Evolutionary conservation across 2,888 invertebrate genomes (phyloP).

Genomic region (Rhagonycha fulva): DNA sequence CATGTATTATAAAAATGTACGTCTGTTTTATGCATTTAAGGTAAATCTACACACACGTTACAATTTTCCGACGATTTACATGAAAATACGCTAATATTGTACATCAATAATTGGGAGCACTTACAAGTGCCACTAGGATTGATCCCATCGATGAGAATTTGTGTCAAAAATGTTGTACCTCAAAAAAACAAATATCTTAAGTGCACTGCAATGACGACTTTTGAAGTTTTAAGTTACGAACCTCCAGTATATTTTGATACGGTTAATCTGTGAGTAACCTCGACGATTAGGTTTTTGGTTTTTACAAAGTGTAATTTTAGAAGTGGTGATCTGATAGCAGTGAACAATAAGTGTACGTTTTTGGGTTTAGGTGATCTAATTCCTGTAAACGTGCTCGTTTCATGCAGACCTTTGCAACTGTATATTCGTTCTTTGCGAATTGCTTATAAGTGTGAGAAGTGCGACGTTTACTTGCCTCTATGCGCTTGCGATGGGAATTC

Average conservation of each 20-base stretch:
- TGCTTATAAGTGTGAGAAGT: background rate
- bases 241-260: conserved; percentile 30
- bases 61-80: conserved; percentile 8
- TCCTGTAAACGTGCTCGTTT: conserved; percentile 12
- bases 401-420: background rate
- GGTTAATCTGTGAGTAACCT: conserved; percentile 36
- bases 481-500: background rate
- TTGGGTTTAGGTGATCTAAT: conserved; percentile 20
- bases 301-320: background rate
- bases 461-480: background rate
- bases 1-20: background rate
- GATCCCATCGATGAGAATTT: conserved; percentile 33
- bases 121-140: conserved; percentile 34
- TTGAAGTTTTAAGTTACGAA: conserved; percentile 35
- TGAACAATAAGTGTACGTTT: conserved; percentile 7
- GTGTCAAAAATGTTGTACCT: conserved; percentile 31
- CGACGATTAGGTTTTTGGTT: background rate
- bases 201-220: conserved; percentile 32
- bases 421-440: conserved; percentile 16
- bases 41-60: conserved; percentile 11
- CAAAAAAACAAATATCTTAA: conserved; percentile 36
- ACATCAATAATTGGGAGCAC: conserved; percentile 36
- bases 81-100: conserved; percentile 26
- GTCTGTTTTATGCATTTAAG: conserved; percentile 1
- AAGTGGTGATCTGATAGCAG: background rate